Conservation (phyloP, 2,888 invertebrate genomes). For the Candidula unifasciata region DNA sequence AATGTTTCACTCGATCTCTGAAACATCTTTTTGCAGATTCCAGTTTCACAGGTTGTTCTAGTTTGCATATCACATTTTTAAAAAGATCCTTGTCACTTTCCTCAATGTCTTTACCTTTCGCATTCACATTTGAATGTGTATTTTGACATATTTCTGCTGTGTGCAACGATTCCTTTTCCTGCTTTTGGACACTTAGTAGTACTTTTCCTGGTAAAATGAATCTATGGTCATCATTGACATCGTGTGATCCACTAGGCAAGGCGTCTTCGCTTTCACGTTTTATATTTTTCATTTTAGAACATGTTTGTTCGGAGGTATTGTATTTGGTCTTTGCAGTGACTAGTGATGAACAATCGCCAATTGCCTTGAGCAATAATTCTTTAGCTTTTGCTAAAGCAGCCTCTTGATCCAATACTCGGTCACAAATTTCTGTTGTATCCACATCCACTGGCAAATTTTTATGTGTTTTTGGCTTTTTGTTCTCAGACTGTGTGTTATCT, state of each 20-base stretch:
- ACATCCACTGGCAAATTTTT: not conserved
- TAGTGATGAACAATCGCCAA: no score
- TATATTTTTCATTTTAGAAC: no score
- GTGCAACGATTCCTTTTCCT: no score
- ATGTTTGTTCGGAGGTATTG: no score
- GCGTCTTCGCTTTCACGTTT: no score
- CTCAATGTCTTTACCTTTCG: not conserved
- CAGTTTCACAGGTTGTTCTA: no score
- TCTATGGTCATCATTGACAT: not conserved
- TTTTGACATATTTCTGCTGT: not conserved
- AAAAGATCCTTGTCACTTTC: not conserved
- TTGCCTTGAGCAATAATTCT: not conserved
- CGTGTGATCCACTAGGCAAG: no score
- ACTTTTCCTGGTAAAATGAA: not conserved
- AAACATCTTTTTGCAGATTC: not conserved
- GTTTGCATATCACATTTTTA: not conserved
- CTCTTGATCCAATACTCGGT: not conserved
- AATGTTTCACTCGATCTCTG: not conserved
- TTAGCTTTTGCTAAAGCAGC: not conserved
- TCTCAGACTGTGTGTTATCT: not conserved
- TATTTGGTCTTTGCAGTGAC: no score
- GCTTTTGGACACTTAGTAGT: no score
- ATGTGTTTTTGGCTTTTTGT: not conserved
- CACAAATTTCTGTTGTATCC: not conserved
- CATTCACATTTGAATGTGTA: no score